Evolutionary conservation across 2,113 vertebrate genomes (phyloP).

Genomic region (Butastur rufipennis): DNA sequence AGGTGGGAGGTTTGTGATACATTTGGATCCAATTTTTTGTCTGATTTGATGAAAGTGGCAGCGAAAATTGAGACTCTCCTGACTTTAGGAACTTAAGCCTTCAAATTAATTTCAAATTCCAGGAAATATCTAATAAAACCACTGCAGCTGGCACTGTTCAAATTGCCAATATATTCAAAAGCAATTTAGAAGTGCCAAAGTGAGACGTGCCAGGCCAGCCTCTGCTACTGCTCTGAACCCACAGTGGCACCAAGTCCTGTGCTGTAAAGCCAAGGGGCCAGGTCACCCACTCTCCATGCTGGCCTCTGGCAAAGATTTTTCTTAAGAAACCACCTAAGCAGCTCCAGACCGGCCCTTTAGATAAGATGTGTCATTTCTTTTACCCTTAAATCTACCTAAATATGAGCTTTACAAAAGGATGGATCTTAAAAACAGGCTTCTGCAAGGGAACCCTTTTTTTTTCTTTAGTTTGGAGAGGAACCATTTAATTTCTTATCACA

Average conservation of each 20-base stretch:
- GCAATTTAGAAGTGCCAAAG: background rate
- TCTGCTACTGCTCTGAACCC: background rate
- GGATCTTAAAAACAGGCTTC: background rate
- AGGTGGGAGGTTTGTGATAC: background rate
- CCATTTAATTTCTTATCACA: background rate
- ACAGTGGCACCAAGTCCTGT: background rate
- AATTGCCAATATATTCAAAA: constrained; percentile 3
- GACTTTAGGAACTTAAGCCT: background rate
- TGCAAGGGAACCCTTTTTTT: background rate
- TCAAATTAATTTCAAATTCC: constrained; percentile 35
- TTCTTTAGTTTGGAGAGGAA: background rate
- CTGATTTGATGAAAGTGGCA: background rate
- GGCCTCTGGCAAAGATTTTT: background rate
- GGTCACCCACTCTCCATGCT: background rate
- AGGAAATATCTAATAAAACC: constrained; percentile 44
- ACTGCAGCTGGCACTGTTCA: background rate
- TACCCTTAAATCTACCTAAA: background rate
- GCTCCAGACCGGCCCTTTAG: background rate
- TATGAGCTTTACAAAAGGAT: background rate
- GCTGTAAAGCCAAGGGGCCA: background rate
- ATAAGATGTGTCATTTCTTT: background rate
- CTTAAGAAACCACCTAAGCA: background rate
- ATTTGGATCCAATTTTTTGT: background rate
- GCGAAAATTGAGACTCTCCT: background rate
- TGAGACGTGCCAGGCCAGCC: background rate